These are phyloP conservation scores for Balearica regulorum DNA, from an alignment of 2,797 vertebrate genomes.

Conservation along the genomic window DNA sequence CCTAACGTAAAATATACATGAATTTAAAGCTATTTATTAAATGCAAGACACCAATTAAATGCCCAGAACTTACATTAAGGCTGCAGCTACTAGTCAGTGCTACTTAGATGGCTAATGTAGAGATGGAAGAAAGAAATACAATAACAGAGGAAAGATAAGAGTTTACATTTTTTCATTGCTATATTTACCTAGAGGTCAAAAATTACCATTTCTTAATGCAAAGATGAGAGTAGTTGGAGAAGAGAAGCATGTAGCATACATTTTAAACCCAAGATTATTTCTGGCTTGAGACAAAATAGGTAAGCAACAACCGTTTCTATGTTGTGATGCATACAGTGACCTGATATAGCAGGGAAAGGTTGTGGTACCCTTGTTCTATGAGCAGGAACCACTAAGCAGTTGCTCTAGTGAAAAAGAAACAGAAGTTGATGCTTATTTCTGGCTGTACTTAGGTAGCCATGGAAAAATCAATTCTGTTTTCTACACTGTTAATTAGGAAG, in stretches of 20 bases:
- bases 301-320: background rate
- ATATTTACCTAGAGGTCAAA: background rate
- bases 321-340: background rate
- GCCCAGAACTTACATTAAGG: background rate
- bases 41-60: background rate
- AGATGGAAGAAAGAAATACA: accelerated
- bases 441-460: background rate
- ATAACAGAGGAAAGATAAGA: background rate
- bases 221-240: background rate
- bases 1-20: background rate
- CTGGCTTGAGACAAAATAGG: background rate
- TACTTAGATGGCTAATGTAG: background rate
- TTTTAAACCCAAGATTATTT: background rate
- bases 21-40: background rate
- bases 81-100: background rate
- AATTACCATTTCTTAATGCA: background rate
- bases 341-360: background rate
- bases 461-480: background rate
- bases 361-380: background rate
- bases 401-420: background rate
- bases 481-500: background rate
- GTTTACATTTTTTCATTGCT: background rate
- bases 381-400: background rate
- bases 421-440: background rate
- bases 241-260: background rate